A percentile compares a stretch with the other conserved stretches of the same genome.
phyloP scores from a whole-genome alignment of 2,888 invertebrate species.

The Notodonta ziczac region DNA sequence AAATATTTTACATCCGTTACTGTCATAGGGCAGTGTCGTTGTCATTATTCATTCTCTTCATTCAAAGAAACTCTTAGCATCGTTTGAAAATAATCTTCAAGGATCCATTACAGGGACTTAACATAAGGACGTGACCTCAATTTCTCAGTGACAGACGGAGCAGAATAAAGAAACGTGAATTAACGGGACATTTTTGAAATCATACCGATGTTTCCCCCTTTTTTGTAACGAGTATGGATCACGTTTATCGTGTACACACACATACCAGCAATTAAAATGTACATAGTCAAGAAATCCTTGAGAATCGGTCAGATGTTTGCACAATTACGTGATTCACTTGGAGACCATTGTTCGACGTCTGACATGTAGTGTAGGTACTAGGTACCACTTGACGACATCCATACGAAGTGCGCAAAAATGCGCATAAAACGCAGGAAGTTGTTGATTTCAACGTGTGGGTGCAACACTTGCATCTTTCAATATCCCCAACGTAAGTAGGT shows the following conservation, averaged over 20 bases:
- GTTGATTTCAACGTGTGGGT: slow-evolving; percentile 11
- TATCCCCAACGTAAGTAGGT: slow-evolving; percentile 13
- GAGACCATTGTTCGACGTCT: slow-evolving; percentile 6
- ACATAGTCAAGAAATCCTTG: slow-evolving; percentile 6
- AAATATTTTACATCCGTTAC: slow-evolving; percentile 39
- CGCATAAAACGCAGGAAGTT: slow-evolving; percentile 12
- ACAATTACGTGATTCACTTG: slow-evolving; percentile 27
- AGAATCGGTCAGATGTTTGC: slow-evolving; percentile 8
- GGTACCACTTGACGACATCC: slow-evolving; percentile 14
- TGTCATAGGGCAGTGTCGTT: slow-evolving; percentile 20
- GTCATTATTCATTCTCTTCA: slow-evolving; percentile 11
- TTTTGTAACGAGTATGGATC: background rate
- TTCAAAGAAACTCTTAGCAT: slow-evolving; percentile 10
- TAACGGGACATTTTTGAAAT: background rate
- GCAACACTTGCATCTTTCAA: background rate
- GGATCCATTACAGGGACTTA: background rate
- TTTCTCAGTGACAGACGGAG: no score
- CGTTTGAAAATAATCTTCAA: slow-evolving; percentile 7
- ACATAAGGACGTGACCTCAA: no score
- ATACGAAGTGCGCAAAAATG: slow-evolving; percentile 14
- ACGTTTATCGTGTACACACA: background rate
- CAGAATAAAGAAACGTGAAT: no score
- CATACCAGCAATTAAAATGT: slow-evolving; percentile 1
- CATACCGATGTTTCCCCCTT: background rate
- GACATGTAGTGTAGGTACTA: no score